Evolutionary conservation across 2,797 vertebrate species (phyloP), one percentile per base, ranked within the genome.

Genomic region (Brachyalestes nurse): DNA sequence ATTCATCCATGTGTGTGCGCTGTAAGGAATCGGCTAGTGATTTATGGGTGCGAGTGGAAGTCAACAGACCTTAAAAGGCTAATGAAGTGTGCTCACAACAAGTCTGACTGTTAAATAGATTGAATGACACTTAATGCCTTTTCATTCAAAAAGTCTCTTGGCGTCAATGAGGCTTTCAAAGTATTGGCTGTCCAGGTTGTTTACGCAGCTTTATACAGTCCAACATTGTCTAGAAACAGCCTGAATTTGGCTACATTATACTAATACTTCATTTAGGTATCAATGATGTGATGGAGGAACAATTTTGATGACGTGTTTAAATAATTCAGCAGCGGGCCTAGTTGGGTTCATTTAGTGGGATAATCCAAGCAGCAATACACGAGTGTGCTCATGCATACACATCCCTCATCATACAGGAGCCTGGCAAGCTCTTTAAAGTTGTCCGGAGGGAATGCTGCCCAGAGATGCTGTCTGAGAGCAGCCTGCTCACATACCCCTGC

Each of bases 101-200:
- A 23, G 57, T 55, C 69, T 80, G 75, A 81, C 78, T 75, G 81
- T 75, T 83, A 75, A 82, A 82, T 70, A 82, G 80, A 82, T 66
- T 72, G 75, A 82, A 71, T 82, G 80, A 82, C 80, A 82, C 78
- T 82, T 78, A 72, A 72, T 77, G 80, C 67, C 80, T 75, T 82
- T 82, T 77, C 80, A 73, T 73, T 51, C 80, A 23, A 34, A 71
- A 9, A 62, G 72, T 78, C 77, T 78, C 49, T 58, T 4, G 13
- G 38, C 40, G 58, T 77, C 67, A 70, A 61, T 13, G 60, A 19
- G 47, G 47, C 21, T 49, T 34, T 61, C 65, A 73, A 25, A 38
- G 45, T 53, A 42, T 70, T 40, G 34, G 25, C 58, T 67, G 42
- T 10, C 19, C 72, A 60, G 10, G 23, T 19, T 14, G 49, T 75